Conservation (phyloP, 1,140 invertebrate genomes). For the Coptotermes formosanus region DNA sequence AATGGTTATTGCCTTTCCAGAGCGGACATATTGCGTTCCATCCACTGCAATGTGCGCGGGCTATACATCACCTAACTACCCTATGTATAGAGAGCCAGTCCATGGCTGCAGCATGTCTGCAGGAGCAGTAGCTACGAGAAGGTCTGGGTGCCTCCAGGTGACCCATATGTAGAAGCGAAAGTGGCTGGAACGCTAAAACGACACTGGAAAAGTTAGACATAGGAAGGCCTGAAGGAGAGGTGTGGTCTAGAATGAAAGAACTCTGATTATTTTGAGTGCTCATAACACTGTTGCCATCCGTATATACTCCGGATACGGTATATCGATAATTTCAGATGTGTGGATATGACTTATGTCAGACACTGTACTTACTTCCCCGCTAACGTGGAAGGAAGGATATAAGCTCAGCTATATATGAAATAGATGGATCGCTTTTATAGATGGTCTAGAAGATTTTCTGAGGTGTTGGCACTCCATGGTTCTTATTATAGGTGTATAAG, state of each 20-base stretch:
- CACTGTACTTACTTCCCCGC: neutral
- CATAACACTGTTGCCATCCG: neutral
- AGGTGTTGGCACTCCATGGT: neutral
- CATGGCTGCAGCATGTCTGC: too few relatives aligned
- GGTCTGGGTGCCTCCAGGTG: too few relatives aligned
- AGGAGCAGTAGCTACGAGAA: too few relatives aligned
- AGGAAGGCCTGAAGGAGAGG: too few relatives aligned
- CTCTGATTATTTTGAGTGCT: neutral
- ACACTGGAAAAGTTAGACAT: too few relatives aligned
- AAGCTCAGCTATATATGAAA: neutral
- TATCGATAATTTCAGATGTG: neutral
- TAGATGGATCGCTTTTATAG: neutral
- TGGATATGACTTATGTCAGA: neutral
- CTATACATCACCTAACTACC: constrained; percentile 50
- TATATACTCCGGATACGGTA: neutral
- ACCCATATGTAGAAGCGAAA: too few relatives aligned
- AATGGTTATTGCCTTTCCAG: constrained; percentile 63
- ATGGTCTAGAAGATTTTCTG: neutral
- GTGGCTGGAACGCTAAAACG: too few relatives aligned
- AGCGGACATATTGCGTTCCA: constrained; percentile 62
- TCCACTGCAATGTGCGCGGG: constrained; percentile 60
- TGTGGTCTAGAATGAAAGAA: neutral
- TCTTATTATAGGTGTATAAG: neutral
- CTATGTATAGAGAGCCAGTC: neutral
- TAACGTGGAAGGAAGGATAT: neutral